Evolutionary conservation across 2,888 invertebrate genomes (phyloP), one percentile per base, ranked within the genome.

Genomic region (Polietes domitor): DNA sequence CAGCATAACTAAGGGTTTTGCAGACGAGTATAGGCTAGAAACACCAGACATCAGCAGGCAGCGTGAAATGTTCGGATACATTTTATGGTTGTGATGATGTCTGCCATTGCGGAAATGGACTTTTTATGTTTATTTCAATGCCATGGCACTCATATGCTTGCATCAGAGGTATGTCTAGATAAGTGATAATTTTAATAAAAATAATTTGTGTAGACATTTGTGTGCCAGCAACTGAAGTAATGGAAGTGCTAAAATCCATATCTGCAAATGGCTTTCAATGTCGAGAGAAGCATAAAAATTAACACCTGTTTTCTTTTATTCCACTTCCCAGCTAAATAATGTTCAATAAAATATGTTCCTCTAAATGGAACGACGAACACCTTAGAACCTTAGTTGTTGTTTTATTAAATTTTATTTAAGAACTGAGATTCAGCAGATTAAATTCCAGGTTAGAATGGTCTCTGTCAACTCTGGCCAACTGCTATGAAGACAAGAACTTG

Each of bases 261-360:
- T 61, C 28, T n/a, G 9, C 26, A 61, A 61, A 28, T 32, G 32
- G 0, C 28, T 19, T 61, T 28, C n/a, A 28, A 61, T 61, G 61
- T 61, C 28, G 3, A 19, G 32, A 24, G 26, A 24, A 17, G n/a
- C 28, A 32, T 61, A 24, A 61, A 61, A 61, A 32, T 28, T 61
- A 32, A 61, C 61, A 61, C 61, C 61, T 61, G 61, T 61, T 61
- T 19, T n/a, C n/a, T n/a, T n/a, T 61, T 47, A 47, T 47, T n/a
- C 9, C 6, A n/a, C n/a, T n/a, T 9, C 37, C 4, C 6, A n/a
- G n/a, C n/a, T n/a, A n/a, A n/a, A n/a, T n/a, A n/a, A n/a, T n/a
- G n/a, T n/a, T n/a, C n/a, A n/a, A 37, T 37, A 37, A 37, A 37
- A 37, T 37, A 37, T 37, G 37, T 37, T 37, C 6, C 4, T 37